Evolutionary conservation across 2,888 invertebrate species (phyloP), one percentile per base, ranked within the genome.

Genomic region (Alsophila aescularia): DNA sequence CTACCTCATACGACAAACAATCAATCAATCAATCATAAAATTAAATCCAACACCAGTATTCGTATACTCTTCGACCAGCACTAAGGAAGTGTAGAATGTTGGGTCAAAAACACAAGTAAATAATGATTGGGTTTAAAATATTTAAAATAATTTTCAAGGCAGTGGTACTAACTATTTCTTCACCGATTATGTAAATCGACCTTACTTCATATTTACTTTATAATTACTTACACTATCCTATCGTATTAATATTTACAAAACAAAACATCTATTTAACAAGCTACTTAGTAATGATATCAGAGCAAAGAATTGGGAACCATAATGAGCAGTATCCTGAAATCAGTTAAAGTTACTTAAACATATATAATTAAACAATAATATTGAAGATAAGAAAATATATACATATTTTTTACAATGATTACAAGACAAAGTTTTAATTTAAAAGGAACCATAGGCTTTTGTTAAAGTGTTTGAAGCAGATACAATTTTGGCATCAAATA

Each of bases 401-500:
- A 24, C 8, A 6, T 24, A 24, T 24, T n/a, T n/a, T n/a, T n/a
- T 24, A 18, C 18, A 24, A 24, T 8, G 5, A 24, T 5, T 24
- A 24, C 7, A 24, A 10, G 6, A 21, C 21, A 21, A 29, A 13
- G 12, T 1, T 32, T 34, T 35, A 35, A 40, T 40, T 36, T 32
- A 45, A 40, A 52, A 62, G 57, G 47, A 58, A 55, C 52, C 50
- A 48, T 31, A 42, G 39, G 47, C 32, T 56, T 29, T 47, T 39
- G 18, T 52, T 50, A 42, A 29, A 34, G 40, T 50, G 51, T 50
- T 44, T 40, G 39, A 52, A 63, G 52, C 49, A 37, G 41, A 43
- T 16, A 53, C 42, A 55, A 81, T 81, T 85, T 85, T 84, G 85
- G 84, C 81, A 82, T 85, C 81, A 78, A 77, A 72, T 53, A 56